Evolutionary conservation across 2,113 vertebrate genomes (phyloP).

Genomic region (Alouatta palliata): DNA sequence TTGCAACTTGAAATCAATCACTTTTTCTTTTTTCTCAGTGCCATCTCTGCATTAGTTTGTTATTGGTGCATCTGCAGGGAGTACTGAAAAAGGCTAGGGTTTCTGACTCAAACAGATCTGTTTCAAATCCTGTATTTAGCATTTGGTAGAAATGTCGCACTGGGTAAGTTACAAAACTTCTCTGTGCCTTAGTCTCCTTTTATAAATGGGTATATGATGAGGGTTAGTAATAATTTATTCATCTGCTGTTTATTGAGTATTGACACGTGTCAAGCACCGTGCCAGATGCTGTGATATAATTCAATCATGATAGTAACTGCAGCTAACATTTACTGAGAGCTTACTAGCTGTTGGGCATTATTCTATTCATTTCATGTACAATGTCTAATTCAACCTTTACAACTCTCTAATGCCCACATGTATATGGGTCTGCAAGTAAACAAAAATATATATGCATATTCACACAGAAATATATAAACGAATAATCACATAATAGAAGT

Average conservation of each 20-base stretch:
- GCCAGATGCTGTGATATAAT: not conserved
- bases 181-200: not conserved
- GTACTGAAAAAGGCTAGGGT: not conserved
- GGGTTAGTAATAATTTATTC: not conserved
- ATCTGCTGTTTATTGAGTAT: not conserved
- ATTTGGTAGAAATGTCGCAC: not conserved
- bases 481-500: not conserved
- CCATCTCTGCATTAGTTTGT: not conserved
- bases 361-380: not conserved
- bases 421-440: not conserved
- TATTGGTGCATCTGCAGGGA: not conserved
- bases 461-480: not conserved
- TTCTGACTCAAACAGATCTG: not conserved
- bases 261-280: no score
- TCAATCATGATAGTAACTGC: not conserved
- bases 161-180: not conserved
- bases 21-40: not conserved
- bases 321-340: not conserved
- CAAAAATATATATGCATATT: not conserved
- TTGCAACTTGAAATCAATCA: not conserved
- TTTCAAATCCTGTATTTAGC: not conserved
- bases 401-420: not conserved
- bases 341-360: not conserved
- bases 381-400: not conserved
- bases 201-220: not conserved